Evolutionary conservation across 2,888 invertebrate genomes (phyloP).

Genomic region (Alentia gelatinosa): DNA sequence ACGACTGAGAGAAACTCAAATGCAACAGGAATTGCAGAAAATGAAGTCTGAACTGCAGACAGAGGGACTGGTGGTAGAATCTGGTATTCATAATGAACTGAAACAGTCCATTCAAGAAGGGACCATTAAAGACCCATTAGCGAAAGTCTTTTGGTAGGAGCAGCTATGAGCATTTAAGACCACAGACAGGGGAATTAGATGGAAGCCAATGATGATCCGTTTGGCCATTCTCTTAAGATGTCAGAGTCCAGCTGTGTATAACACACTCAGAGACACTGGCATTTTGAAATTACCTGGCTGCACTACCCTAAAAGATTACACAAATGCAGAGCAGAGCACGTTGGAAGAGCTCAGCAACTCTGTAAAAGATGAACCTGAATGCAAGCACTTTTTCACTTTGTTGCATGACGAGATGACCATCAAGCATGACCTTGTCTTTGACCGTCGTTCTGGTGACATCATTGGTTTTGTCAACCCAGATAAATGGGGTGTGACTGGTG

Average conservation of each 20-base stretch:
- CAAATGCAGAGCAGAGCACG: too few species aligned
- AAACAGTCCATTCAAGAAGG: neutral
- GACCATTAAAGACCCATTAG: neutral
- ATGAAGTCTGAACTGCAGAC: neutral
- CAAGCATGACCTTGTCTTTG: slow-evolving; percentile 22
- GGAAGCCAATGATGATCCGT: neutral
- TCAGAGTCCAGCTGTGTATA: neutral
- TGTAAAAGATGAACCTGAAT: too few species aligned
- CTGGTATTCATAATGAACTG: neutral
- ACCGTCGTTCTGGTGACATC: neutral
- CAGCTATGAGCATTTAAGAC: slow-evolving; percentile 15
- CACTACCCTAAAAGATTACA: neutral
- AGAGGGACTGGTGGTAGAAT: neutral
- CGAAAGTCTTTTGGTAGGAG: slow-evolving; percentile 43
- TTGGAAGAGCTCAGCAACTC: too few species aligned
- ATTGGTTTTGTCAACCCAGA: neutral
- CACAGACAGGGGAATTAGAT: neutral
- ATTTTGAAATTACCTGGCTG: neutral
- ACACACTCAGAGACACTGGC: neutral
- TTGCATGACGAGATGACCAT: slow-evolving; percentile 52
- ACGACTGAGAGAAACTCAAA: neutral
- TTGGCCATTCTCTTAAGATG: neutral
- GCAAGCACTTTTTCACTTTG: too few species aligned
- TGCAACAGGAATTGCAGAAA: neutral
- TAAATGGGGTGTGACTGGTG: neutral